Base-by-base conservation (phyloP, 2,888 invertebrate species). In the Nemotelus pantherinus region DNA sequence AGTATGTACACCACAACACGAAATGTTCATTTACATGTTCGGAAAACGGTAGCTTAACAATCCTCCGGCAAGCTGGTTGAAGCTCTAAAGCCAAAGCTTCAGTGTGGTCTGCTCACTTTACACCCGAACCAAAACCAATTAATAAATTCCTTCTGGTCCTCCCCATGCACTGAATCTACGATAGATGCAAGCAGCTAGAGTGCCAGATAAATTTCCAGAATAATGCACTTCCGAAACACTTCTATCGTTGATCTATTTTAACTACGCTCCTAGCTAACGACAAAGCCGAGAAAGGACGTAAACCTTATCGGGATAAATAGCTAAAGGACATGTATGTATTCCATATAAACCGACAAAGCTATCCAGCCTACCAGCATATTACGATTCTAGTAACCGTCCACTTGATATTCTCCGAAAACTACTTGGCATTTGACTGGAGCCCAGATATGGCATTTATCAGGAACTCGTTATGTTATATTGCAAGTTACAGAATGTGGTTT, bases 91-190 rank as follows among this genome's bases (percentile, higher is more conserved):
- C 65, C 65, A 39, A 45, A 68, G 39, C 67, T n/a, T n/a, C 6
- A 68, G 48, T 68, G 67, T 48, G 47, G 50, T 39, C 39, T 68
- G n/a, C n/a, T 47, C 67, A 68, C 50, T 68, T 68, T 68, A 39
- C 67, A 68, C 50, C 3, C 67, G 4, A 39, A 68, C 50, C 25
- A 43, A 74, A 72, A 72, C 55, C 72, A 72, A 72, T 72, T 72
- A 72, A 72, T 72, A 72, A 72, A 72, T 72, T 72, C 72, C 72
- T 45, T 9, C 44, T 10, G 72, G 39, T 57, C 63, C 43, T 63
- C 58, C 44, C 25, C 25, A 25, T 25, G 25, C 25, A 25, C 25
- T 25, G 25, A 25, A 25, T 25, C 25, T 25, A 25, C 25, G 25
- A 25, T 25, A 25, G 25, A 25, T 25, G 25, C 25, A 25, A 25